Base-by-base conservation (phyloP, 1,140 invertebrate genomes). In the Idris sp. region DNA sequence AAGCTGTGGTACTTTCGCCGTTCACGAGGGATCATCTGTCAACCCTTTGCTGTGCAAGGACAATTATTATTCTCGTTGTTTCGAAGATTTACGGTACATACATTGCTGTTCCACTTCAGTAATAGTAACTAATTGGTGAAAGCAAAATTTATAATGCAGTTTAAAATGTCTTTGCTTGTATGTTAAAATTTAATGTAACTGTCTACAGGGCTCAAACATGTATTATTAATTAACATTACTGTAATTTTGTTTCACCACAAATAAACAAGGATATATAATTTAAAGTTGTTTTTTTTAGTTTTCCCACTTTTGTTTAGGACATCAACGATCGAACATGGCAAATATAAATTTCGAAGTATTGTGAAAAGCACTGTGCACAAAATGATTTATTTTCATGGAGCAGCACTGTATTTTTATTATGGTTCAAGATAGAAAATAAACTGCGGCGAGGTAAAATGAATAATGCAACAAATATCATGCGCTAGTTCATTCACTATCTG, bases 391-490 rank as follows among this genome's bases (percentile, higher is more conserved):
- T 73, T 73, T 65, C 69, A 53, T 40, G 31, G 54, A 73, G 69
- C 69, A 59, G 36, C 69, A 53, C 46, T 74, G 71, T 74, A 67
- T 74, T 74, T 74, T 74, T 67, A 67, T 74, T 74, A 74, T 56
- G 61, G 48, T 54, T 74, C 49, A 30, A 49, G 56, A 74, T 74
- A 67, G 54, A 74, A 74, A 74, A 67, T 74, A 74, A 67, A 74
- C 71, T 74, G 71, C 43, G 56, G 62, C 25, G 43, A 67, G 51
- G 51, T 74, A 64, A 68, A 74, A 74, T 74, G 72, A 74, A 74
- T 74, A 74, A 74, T 74, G 72, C 72, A 74, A 74, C 71, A 74
- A 74, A 74, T 74, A 74, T 74, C 71, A 74, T 74, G 56, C 54
- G 62, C 56, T 68, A 64, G 49, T 68, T 74, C 56, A 68, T 74